Base-by-base conservation (phyloP, 2,797 vertebrate genomes). In the Knipowitschia caucasica region DNA sequence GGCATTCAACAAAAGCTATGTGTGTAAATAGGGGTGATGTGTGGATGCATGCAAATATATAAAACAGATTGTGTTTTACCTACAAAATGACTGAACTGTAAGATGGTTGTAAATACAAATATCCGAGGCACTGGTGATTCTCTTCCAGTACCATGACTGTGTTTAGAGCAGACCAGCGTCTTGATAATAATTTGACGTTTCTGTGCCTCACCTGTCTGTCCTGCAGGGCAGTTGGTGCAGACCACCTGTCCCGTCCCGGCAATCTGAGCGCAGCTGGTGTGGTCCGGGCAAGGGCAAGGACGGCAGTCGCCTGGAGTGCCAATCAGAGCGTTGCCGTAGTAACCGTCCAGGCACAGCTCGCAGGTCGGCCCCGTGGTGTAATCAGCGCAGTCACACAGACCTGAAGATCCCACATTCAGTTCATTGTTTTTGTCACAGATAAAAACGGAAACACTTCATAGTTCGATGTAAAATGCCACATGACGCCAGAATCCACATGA, bases 201-300 rank as follows among this genome's bases (percentile, higher is more conserved):
- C 26, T 35, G 49, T 5, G 27, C 26, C 81, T 91, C 71, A 95
- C 95, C 95, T 90, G 92, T 93, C 83, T 89, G 94, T 53, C 92
- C 90, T 0, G 46, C 23, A 0, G 94, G 94, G 68, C 95, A 98
- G 71, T 93, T 91, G 61, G 91, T 97, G 42, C 95, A 98, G 68
- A 95, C 88, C 84, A 96, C 92, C 59, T 93, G 92, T 59, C 86
- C 64, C 0, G 62, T 92, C 69, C 75, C 50, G 0, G 87, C 88
- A 56, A 95, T 20, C 62, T 82, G 44, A 0, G 80, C 81, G 77
- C 95, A 98, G 83, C 92, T 85, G 0, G 84, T 92, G 8, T 0
- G 76, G 39, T 65, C 84, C 0, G 95, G 95, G 69, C 95, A 98
- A 0, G 94, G 95, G 64, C 95, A 98, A 0, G 91, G 89, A 68